Evolutionary conservation across 2,113 vertebrate species (phyloP).

Genomic region (Phoenicopterus ruber): DNA sequence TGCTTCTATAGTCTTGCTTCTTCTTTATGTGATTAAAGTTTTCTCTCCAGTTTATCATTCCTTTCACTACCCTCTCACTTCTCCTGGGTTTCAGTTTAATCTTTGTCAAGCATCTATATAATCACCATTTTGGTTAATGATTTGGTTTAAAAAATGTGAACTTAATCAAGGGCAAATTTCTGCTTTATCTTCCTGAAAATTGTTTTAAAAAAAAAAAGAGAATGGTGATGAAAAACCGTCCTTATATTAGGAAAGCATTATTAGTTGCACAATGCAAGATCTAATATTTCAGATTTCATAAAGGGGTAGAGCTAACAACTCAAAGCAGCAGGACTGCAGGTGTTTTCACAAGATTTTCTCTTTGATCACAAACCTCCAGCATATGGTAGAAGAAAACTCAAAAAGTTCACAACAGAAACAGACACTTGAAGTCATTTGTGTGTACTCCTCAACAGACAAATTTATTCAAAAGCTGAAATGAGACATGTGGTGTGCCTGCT

Average conservation of each 20-base stretch:
- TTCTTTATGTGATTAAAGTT: not conserved
- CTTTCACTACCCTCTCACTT: not conserved
- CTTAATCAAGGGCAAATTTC: not conserved
- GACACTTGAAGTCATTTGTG: not conserved
- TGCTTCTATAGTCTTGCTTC: not conserved
- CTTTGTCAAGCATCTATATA: not conserved
- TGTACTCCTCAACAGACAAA: not conserved
- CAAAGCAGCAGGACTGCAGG: not conserved
- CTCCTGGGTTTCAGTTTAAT: not conserved
- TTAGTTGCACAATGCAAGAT: not conserved
- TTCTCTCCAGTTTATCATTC: not conserved
- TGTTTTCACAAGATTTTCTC: not conserved
- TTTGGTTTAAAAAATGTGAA: not conserved
- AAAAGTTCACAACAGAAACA: not conserved
- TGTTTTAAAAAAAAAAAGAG: not conserved
- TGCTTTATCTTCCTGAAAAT: not conserved
- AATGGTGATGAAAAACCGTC: not conserved
- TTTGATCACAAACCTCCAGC: not conserved
- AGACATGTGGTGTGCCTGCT: not conserved
- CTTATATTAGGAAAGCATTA: not conserved
- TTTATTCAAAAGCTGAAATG: not conserved
- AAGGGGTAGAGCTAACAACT: not conserved
- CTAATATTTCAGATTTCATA: not conserved
- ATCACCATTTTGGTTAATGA: not conserved
- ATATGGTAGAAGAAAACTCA: not conserved